Conservation (phyloP, 2,113 vertebrate species). For the Aythya baeri region DNA sequence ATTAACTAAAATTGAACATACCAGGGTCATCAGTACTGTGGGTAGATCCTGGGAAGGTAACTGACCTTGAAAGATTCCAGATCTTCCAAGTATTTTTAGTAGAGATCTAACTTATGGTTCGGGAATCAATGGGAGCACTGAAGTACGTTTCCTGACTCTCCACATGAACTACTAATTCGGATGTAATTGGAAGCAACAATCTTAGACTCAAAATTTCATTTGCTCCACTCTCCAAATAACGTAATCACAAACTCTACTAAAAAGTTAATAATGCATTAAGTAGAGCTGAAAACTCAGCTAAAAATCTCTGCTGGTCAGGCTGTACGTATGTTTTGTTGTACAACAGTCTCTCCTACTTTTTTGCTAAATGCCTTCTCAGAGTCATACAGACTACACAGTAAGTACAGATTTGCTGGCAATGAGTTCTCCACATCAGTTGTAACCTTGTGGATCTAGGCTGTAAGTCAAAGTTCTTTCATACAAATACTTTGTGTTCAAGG, state of each 20-base stretch:
- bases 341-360: neutral
- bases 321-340: neutral
- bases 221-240: neutral
- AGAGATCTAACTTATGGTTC: neutral
- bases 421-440: neutral
- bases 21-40: too few relatives aligned
- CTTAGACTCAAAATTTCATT: neutral
- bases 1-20: neutral
- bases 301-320: neutral
- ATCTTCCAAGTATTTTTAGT: neutral
- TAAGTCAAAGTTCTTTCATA: neutral
- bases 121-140: neutral
- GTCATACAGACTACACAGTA: neutral
- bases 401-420: neutral
- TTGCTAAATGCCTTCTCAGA: neutral
- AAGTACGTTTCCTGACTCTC: neutral
- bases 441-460: neutral
- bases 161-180: neutral
- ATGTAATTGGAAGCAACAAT: neutral
- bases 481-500: rapidly evolving
- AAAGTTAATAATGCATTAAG: neutral
- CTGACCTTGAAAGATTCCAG: neutral
- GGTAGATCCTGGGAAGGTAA: neutral
- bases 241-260: neutral
- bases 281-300: neutral